Conservation (phyloP, 2,797 vertebrate genomes). For the Sebastes hubbsi region DNA sequence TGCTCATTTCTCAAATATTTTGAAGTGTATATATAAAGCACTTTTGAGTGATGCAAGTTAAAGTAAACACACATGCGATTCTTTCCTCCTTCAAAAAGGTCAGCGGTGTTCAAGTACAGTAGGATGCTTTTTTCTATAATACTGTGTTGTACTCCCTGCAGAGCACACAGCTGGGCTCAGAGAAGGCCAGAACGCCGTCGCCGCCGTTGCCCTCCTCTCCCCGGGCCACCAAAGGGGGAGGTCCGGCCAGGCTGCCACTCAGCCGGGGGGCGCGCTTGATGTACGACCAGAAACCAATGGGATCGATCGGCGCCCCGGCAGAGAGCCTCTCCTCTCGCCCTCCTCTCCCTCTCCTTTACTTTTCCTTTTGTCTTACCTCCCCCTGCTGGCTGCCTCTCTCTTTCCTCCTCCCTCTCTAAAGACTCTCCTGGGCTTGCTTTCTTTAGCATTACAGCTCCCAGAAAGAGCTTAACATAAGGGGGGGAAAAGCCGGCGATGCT, state of each 20-base stretch:
- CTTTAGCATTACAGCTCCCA: conserved; percentile 5
- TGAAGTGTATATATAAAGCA: not conserved
- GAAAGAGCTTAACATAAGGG: conserved; percentile 41
- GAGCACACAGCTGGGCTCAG: conserved; percentile 41
- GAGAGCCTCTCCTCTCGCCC: conserved; percentile 6
- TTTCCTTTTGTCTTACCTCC: conserved; percentile 85
- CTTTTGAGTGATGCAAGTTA: not conserved
- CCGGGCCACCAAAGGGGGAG: conserved; percentile 12
- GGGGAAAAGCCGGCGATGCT: conserved; percentile 18
- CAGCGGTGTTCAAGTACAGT: conserved; percentile 45
- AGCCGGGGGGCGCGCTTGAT: conserved; percentile 29
- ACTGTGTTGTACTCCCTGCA: conserved; percentile 9
- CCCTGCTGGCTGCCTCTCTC: conserved; percentile 81
- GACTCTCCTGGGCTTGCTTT: conserved; percentile 26
- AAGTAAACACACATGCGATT: not conserved
- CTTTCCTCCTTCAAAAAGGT: conserved; percentile 30
- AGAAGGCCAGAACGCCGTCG: conserved; percentile 18
- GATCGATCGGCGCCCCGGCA: conserved; percentile 39
- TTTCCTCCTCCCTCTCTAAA: conserved; percentile 10
- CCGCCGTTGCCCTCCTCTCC: not conserved
- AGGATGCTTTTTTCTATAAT: not conserved
- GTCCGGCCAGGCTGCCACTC: conserved; percentile 23
- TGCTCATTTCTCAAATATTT: not conserved
- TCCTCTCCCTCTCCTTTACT: conserved; percentile 41
- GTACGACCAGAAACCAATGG: conserved; percentile 44